Evolutionary conservation across 1,140 invertebrate species (phyloP).

Genomic region (Agrypnia vestita): DNA sequence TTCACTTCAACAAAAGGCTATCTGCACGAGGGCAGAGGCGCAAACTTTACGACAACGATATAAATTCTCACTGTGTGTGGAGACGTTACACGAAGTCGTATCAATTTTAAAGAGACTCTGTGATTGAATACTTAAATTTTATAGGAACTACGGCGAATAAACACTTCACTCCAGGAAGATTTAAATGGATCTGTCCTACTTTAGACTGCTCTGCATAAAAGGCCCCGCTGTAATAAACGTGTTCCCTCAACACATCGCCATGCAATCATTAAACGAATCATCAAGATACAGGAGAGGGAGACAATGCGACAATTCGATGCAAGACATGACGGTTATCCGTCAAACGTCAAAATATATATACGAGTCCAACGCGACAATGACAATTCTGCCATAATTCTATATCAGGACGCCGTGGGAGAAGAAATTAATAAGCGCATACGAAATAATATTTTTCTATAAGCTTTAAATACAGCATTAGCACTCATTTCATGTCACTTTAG

Average conservation of each 20-base stretch:
- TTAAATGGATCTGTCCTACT: constrained; percentile 22
- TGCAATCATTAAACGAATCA: background rate
- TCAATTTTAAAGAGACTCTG: background rate
- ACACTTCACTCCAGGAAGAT: background rate
- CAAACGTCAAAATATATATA: no score
- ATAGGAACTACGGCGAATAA: constrained; percentile 8
- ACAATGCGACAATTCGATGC: no score
- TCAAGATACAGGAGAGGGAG: background rate
- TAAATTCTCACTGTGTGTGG: background rate
- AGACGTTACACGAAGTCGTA: background rate
- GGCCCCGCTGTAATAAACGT: background rate
- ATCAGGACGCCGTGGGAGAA: no score
- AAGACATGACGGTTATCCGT: no score
- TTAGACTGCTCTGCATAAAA: constrained; percentile 10
- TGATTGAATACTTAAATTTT: constrained; percentile 32
- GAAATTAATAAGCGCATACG: no score
- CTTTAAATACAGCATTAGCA: no score
- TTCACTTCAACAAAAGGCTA: background rate
- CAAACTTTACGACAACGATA: background rate
- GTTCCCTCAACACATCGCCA: background rate
- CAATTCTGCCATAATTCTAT: no score
- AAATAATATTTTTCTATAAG: no score
- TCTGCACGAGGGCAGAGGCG: background rate
- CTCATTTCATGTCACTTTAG: no score
- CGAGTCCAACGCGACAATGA: no score